A percentile compares a stretch with the other conserved stretches of the same genome.
Evolutionary conservation across 30 jellyfish, hydroid and myxozoan species (phyloP).

Genomic region (Cassiopea andromeda): DNA sequence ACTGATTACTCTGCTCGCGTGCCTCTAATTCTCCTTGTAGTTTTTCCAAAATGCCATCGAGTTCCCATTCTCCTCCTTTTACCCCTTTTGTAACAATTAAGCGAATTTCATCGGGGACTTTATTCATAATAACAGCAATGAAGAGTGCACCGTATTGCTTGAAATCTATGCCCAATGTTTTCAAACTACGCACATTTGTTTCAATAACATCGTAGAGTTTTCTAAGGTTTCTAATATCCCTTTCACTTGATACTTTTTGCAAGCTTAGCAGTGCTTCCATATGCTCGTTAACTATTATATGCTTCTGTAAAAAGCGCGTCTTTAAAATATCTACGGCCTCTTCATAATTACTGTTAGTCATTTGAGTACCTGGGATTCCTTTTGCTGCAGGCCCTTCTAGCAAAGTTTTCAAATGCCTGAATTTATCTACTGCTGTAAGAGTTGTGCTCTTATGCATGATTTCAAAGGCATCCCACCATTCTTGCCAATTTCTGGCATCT

Average conservation of each 20-base stretch:
- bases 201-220: constrained; percentile 29
- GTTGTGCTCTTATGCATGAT: constrained; percentile 2
- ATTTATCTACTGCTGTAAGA: constrained; percentile 22
- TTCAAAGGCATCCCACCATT: constrained; percentile 52
- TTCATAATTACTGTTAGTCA: constrained; percentile 19
- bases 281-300: constrained; percentile 24
- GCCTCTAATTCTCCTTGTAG: constrained; percentile 40
- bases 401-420: constrained; percentile 20
- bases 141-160: constrained; percentile 45
- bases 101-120: constrained; percentile 37
- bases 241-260: not conserved
- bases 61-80: constrained; percentile 35
- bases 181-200: constrained; percentile 25
- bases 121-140: constrained; percentile 29
- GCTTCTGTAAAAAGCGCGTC: constrained; percentile 35
- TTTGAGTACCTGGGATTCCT: constrained; percentile 29
- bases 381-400: constrained; percentile 51
- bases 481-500: constrained; percentile 44
- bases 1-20: constrained; percentile 39
- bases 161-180: constrained; percentile 23
- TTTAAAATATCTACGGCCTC: constrained; percentile 28
- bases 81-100: constrained; percentile 15
- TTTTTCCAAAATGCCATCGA: constrained; percentile 15
- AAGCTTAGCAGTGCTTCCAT: constrained; percentile 30
- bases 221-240: constrained; percentile 3